Evolutionary conservation across 2,888 invertebrate species (phyloP).

Genomic region (Linyphia triangularis): DNA sequence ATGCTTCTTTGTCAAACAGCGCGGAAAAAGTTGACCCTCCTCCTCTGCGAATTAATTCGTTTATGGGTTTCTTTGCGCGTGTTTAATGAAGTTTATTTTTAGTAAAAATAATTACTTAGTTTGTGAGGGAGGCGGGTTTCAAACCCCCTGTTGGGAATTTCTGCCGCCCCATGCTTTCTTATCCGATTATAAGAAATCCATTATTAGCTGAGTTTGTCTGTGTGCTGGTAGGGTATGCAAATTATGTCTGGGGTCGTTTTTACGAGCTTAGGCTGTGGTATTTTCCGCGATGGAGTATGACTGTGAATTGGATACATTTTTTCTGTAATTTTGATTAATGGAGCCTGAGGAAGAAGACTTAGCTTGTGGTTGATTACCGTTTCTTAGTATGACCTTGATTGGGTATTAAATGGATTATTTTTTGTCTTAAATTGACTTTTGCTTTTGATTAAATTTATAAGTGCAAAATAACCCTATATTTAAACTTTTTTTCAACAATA

Average conservation of each 20-base stretch:
- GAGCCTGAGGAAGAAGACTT: not conserved
- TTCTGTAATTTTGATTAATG: not conserved
- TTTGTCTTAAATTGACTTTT: no score
- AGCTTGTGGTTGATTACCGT: not conserved
- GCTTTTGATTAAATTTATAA: no score
- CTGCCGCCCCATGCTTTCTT: conserved; percentile 6
- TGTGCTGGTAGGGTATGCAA: not conserved
- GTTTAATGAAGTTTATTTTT: conserved; percentile 74
- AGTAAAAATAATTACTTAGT: conserved; percentile 72
- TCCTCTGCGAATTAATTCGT: conserved; percentile 61
- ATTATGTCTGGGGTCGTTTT: not conserved
- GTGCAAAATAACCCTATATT: no score
- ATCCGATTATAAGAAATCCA: conserved; percentile 64
- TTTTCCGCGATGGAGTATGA: no score
- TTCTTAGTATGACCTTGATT: not conserved
- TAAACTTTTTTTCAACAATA: no score
- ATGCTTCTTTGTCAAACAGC: conserved; percentile 66
- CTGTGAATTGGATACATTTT: not conserved
- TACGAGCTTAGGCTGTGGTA: not conserved
- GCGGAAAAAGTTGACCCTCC: conserved; percentile 71
- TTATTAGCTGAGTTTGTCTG: conserved; percentile 46
- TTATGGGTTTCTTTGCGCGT: conserved; percentile 64
- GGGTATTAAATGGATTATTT: conserved; percentile 39
- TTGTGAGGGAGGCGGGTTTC: conserved; percentile 10
- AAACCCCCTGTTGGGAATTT: not conserved